Evolutionary conservation across 2,888 invertebrate genomes (phyloP).

Genomic region (Parthenolecanium corni): DNA sequence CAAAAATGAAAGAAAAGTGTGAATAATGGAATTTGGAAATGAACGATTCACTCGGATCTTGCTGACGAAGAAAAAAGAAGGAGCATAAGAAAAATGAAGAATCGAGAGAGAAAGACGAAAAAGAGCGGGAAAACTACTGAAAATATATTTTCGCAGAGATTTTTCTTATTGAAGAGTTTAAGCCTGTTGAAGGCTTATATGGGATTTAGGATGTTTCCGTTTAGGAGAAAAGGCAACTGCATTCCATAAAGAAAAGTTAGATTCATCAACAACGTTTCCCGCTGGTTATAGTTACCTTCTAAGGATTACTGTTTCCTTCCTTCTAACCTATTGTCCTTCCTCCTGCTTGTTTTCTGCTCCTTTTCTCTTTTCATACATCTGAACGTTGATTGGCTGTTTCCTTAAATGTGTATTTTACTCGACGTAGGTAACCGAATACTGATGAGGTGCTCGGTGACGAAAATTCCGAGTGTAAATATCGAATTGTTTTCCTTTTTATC

Average conservation of each 20-base stretch:
- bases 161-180: slow-evolving; percentile 27
- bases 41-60: not conserved
- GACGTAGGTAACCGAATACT: no score
- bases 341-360: not conserved
- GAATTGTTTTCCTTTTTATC: no score
- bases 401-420: no score
- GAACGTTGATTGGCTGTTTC: no score
- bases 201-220: slow-evolving; percentile 20
- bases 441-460: no score
- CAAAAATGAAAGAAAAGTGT: no score
- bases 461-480: no score
- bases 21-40: not conserved
- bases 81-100: not conserved
- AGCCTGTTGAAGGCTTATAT: slow-evolving; percentile 17
- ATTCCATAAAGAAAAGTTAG: slow-evolving; percentile 25
- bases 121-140: not conserved
- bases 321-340: slow-evolving; percentile 10
- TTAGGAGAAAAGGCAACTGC: slow-evolving; percentile 5
- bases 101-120: not conserved
- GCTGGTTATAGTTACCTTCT: slow-evolving; percentile 23
- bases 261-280: slow-evolving; percentile 27
- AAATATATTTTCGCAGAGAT: slow-evolving; percentile 11
- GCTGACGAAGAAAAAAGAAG: not conserved
- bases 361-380: not conserved
- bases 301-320: slow-evolving; percentile 22